Evolutionary conservation across 2,797 vertebrate species (phyloP).

Genomic region (Paratrypauchen microcephalus): DNA sequence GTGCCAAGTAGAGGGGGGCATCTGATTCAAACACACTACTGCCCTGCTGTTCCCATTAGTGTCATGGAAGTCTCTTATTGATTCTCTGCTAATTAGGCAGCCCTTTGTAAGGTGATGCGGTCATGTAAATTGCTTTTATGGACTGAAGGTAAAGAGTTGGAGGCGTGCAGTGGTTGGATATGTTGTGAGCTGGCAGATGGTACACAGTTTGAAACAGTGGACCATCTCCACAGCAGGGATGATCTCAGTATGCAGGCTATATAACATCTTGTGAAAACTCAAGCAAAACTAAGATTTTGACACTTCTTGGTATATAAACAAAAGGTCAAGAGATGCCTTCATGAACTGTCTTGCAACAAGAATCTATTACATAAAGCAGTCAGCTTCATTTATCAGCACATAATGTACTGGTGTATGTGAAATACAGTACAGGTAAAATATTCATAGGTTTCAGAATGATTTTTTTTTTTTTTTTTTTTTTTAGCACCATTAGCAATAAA

Average conservation of each 20-base stretch:
- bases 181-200: slow-evolving; percentile 45
- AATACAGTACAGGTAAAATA: too few relatives aligned
- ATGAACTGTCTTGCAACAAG: slow-evolving; percentile 17
- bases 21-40: slow-evolving; percentile 25
- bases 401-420: too few relatives aligned
- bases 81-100: slow-evolving; percentile 3
- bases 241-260: background rate
- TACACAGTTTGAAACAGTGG: slow-evolving; percentile 28
- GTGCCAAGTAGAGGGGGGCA: background rate
- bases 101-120: background rate
- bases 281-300: slow-evolving; percentile 14
- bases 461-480: too few relatives aligned
- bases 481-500: too few relatives aligned
- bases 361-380: slow-evolving; percentile 23
- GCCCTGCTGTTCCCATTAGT: slow-evolving; percentile 3
- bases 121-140: slow-evolving; percentile 10
- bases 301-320: slow-evolving; percentile 25
- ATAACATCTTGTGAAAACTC: slow-evolving; percentile 12
- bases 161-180: background rate
- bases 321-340: slow-evolving; percentile 14
- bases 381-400: too few relatives aligned
- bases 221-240: slow-evolving; percentile 26
- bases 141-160: background rate
- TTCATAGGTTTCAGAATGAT: too few relatives aligned
- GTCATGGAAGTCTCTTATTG: slow-evolving; percentile 1